Evolutionary conservation across 2,113 vertebrate genomes (phyloP), one percentile per base, ranked within the genome.

Genomic region (Calcarius ornatus): DNA sequence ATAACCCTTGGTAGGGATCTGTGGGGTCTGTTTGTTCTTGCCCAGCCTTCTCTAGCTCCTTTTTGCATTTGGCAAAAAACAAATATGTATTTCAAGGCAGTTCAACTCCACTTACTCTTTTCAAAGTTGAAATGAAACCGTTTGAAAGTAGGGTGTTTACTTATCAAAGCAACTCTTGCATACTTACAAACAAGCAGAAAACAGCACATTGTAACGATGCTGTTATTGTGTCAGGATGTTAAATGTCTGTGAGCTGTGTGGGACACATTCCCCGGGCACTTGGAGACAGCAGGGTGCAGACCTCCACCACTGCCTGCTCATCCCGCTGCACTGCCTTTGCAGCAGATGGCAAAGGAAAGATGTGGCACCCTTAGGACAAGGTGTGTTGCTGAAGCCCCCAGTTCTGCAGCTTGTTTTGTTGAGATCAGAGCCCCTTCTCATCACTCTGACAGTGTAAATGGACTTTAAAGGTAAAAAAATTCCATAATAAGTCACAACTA

Each of bases 1-100:
- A 79, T 81, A 90, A 65, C 61, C 61, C 37, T 93, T 61, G 10
- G 42, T 61, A 86, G 88, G 24, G 42, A 86, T 68, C 66, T 68
- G 13, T 59, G 81, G 71, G 68, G 18, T 66, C 61, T 77, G 40
- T 51, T 76, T 85, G 21, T 86, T 90, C 57, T 64, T 81, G 12
- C 40, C 40, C 38, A 84, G 4, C 6, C 21, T 37, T 64, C n/a
- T 88, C 38, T 40, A 16, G 3, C 50, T 86, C 31, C 31, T 80
- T 84, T 68, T 38, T 38, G 5, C 12, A 59, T 70, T 86, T 68
- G 35, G 43, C 65, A 83, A 61, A 61, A 94, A 64, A 56, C 15
- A 78, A 71, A 28, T 14, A 19, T 33, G 2, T 33, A 37, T 59
- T 95, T 88, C 70, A 78, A 85, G 45, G 70, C 40, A 45, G 20